phyloP scores from a whole-genome alignment of 2,113 vertebrate species.

The Brachyistius frenatus region DNA sequence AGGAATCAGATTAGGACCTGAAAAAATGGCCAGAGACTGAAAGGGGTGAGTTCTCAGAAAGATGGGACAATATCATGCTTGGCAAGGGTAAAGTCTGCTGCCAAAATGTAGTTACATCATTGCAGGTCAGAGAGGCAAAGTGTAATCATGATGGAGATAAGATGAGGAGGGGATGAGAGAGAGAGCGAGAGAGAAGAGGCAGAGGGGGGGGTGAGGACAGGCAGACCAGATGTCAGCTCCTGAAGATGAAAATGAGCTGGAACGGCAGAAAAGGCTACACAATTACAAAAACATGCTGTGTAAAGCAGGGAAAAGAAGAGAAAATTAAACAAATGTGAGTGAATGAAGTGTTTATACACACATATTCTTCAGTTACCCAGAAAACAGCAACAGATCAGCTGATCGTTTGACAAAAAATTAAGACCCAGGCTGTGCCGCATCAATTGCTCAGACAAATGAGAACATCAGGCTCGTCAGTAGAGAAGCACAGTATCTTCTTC shows the following conservation, averaged over 20 bases:
- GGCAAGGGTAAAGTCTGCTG: slow-evolving; percentile 61
- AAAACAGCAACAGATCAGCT: slow-evolving; percentile 7
- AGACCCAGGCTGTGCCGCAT: slow-evolving; percentile 5
- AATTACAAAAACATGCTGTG: slow-evolving; percentile 20
- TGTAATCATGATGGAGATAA: slow-evolving; percentile 78
- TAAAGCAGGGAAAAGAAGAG: background rate
- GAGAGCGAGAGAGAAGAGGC: slow-evolving; percentile 20
- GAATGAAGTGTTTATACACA: background rate
- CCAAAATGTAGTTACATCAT: slow-evolving; percentile 81
- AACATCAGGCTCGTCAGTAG: slow-evolving; percentile 43
- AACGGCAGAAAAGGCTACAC: slow-evolving; percentile 6
- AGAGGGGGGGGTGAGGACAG: slow-evolving; percentile 29
- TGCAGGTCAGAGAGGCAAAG: slow-evolving; percentile 71
- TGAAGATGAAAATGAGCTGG: slow-evolving; percentile 68
- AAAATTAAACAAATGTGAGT: slow-evolving; percentile 6
- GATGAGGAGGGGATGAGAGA: slow-evolving; percentile 63
- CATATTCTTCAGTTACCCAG: background rate
- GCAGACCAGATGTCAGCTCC: slow-evolving; percentile 71
- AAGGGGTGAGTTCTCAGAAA: slow-evolving; percentile 60
- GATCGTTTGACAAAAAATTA: slow-evolving; percentile 12
- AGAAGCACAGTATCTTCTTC: slow-evolving; percentile 41
- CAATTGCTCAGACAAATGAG: slow-evolving; percentile 28
- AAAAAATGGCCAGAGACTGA: slow-evolving; percentile 37
- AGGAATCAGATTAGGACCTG: slow-evolving; percentile 68
- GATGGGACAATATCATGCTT: slow-evolving; percentile 52